These are phyloP conservation scores for Ennomos quercinarius DNA, from an alignment of 2,888 invertebrate genomes.

Conservation along the genomic window DNA sequence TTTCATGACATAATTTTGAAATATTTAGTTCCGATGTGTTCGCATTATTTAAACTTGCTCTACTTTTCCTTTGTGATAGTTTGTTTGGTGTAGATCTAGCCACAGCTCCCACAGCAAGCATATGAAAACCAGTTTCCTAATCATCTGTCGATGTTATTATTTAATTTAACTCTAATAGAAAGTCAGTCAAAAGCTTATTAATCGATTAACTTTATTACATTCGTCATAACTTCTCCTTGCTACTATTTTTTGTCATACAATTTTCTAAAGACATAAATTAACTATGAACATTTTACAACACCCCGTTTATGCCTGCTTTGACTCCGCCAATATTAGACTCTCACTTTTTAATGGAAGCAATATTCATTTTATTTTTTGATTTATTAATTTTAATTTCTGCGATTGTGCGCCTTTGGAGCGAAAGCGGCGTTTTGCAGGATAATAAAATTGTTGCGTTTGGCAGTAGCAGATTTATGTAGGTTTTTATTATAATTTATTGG, in stretches of 20 bases:
- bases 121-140: conserved; percentile 11
- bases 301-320: conserved; percentile 38
- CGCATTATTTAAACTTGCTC: no score
- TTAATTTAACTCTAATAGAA: conserved; percentile 43
- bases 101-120: conserved; percentile 3
- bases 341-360: conserved; percentile 50
- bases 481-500: conserved; percentile 24
- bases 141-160: conserved; percentile 32
- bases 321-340: conserved; percentile 42
- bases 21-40: no score
- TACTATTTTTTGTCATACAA: conserved; percentile 55
- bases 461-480: conserved; percentile 33
- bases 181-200: conserved; percentile 40
- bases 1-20: no score
- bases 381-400: conserved; percentile 42
- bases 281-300: conserved; percentile 48
- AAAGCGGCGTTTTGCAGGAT: conserved; percentile 37
- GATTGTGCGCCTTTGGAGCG: conserved; percentile 35
- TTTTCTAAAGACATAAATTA: conserved; percentile 67
- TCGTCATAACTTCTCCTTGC: conserved; percentile 34
- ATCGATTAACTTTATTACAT: conserved; percentile 38
- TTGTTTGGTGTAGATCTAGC: no score
- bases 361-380: conserved; percentile 48
- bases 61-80: no score
- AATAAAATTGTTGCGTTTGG: conserved; percentile 40